phyloP scores from a whole-genome alignment of 2,113 vertebrate species.

The Gasterosteus nipponicus region DNA sequence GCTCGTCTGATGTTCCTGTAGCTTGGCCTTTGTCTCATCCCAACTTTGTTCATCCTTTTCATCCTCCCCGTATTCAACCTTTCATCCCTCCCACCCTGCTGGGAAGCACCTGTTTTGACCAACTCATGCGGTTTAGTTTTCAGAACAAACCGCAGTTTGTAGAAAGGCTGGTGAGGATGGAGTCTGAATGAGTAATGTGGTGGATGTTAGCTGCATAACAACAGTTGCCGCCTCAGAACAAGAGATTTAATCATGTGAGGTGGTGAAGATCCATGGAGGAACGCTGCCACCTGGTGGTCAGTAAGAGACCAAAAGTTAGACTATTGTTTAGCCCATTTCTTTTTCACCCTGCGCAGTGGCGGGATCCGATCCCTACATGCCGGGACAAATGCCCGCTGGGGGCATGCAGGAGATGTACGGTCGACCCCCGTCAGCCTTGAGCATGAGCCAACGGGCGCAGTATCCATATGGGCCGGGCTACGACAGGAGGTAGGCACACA shows the following conservation, averaged over 20 bases:
- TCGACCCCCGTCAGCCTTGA: slow-evolving; percentile 85
- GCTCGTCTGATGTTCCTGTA: slow-evolving; percentile 61
- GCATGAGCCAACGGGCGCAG: slow-evolving; percentile 92
- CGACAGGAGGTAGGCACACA: slow-evolving; percentile 88
- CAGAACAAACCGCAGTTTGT: slow-evolving; percentile 66
- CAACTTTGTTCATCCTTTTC: slow-evolving; percentile 65
- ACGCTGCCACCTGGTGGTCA: slow-evolving; percentile 78
- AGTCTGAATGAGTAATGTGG: slow-evolving; percentile 73
- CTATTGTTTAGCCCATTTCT: not conserved
- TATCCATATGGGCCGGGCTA: slow-evolving; percentile 91
- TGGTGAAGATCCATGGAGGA: slow-evolving; percentile 45
- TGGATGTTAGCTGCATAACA: slow-evolving; percentile 73
- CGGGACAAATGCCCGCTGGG: slow-evolving; percentile 90
- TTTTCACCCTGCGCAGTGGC: slow-evolving; percentile 81
- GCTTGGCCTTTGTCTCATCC: slow-evolving; percentile 65
- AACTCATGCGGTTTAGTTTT: slow-evolving; percentile 57
- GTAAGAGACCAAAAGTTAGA: not conserved
- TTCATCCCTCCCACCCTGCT: slow-evolving; percentile 65
- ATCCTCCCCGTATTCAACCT: slow-evolving; percentile 62
- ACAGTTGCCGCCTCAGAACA: slow-evolving; percentile 57
- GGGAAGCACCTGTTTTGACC: slow-evolving; percentile 75
- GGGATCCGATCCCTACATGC: slow-evolving; percentile 93
- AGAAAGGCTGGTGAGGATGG: slow-evolving; percentile 63
- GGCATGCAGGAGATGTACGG: slow-evolving; percentile 95
- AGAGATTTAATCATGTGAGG: slow-evolving; percentile 45